Percentiles rank a stretch among this genome's conserved stretches.
These are phyloP conservation scores for Drosophila acutilabella DNA, from an alignment of 2,888 invertebrate species.

Conservation along the genomic window DNA sequence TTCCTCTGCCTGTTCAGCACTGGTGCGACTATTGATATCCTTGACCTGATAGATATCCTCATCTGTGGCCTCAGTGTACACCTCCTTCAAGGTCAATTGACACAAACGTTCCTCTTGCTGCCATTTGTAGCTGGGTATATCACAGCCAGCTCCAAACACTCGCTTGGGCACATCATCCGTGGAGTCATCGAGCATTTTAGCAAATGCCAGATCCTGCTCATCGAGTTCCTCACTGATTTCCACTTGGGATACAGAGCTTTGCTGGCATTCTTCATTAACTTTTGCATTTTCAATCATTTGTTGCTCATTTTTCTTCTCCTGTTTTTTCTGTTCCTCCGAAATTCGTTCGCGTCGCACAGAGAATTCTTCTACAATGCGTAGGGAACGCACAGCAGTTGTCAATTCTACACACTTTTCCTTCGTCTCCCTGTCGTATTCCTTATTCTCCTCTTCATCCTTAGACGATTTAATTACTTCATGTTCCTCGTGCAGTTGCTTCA, in stretches of 20 bases:
- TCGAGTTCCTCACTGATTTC: neutral
- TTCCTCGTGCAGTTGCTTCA: conserved; percentile 8
- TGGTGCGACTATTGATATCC: conserved; percentile 16
- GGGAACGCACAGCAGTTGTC: conserved; percentile 28
- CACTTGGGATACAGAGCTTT: neutral
- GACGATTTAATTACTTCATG: neutral
- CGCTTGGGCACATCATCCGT: conserved; percentile 66
- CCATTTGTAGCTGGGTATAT: conserved; percentile 53
- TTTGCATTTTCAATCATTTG: neutral
- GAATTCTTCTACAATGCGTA: conserved; percentile 53
- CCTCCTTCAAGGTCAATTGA: conserved; percentile 38
- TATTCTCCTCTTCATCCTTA: conserved; percentile 9
- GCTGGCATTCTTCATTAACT: neutral
- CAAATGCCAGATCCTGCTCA: conserved; percentile 41
- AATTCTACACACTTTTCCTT: conserved; percentile 31
- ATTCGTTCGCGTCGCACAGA: conserved; percentile 41
- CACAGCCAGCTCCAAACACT: conserved; percentile 52
- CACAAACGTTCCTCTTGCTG: conserved; percentile 52
- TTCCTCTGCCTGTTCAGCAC: conserved; percentile 41
- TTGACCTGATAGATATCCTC: conserved; percentile 6
- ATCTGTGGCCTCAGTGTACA: neutral
- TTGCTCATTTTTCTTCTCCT: neutral
- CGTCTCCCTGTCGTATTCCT: conserved; percentile 38
- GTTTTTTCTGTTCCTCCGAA: conserved; percentile 9
- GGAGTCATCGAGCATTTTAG: conserved; percentile 51